A percentile compares a stretch with the other conserved stretches of the same genome.
phyloP scores from a whole-genome alignment of 2,888 invertebrate genomes.

The Drosophila neoperkinsi region DNA sequence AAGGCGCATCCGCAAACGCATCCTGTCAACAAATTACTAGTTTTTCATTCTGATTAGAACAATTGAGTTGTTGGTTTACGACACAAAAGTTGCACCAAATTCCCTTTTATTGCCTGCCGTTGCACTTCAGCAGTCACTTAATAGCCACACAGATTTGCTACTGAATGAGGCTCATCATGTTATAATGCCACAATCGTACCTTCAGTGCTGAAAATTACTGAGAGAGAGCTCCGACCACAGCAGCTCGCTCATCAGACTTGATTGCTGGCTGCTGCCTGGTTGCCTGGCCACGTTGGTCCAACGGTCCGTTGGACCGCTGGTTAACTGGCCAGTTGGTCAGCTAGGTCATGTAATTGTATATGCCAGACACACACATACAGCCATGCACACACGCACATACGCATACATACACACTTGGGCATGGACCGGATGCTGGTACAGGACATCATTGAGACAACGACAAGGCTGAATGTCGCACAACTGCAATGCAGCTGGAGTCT shows the following conservation, averaged over 20 bases:
- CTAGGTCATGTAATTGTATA: conserved; percentile 70
- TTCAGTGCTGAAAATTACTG: conserved; percentile 55
- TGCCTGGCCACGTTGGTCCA: conserved; percentile 1
- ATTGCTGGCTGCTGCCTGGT: conserved; percentile 43
- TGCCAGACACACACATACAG: conserved; percentile 39
- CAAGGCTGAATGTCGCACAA: conserved; percentile 28
- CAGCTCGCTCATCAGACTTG: conserved; percentile 40
- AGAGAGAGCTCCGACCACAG: conserved; percentile 43
- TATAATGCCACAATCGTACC: conserved; percentile 61
- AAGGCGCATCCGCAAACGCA: conserved; percentile 79
- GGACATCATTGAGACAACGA: conserved; percentile 58
- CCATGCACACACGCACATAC: conserved; percentile 13
- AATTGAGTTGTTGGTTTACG: conserved; percentile 60
- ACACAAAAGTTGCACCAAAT: conserved; percentile 57
- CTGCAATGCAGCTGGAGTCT: conserved; percentile 30
- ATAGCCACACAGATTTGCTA: conserved; percentile 49
- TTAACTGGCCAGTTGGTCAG: conserved; percentile 45
- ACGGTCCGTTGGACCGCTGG: conserved; percentile 30
- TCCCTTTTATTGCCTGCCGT: conserved; percentile 31
- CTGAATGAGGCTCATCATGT: conserved; percentile 75
- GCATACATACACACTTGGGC: conserved; percentile 10
- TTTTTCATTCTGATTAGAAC: conserved; percentile 56
- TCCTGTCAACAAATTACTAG: conserved; percentile 83
- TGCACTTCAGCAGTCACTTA: conserved; percentile 41
- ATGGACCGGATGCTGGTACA: conserved; percentile 46